These are phyloP conservation scores for Drosophila setifemur DNA, from an alignment of 1,140 invertebrate species.

Conservation along the genomic window DNA sequence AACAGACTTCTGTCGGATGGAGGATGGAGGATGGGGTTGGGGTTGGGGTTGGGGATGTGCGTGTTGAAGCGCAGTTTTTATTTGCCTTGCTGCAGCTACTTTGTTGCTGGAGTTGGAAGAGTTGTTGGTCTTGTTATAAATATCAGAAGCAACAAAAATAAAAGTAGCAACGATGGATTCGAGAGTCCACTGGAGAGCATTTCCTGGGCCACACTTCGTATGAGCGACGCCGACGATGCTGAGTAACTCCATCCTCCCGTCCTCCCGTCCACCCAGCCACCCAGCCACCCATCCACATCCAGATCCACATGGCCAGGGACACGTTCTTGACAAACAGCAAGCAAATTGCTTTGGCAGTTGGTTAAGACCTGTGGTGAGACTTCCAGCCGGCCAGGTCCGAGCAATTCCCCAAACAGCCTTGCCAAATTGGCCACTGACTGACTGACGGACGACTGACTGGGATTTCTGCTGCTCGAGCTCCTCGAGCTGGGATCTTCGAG, in stretches of 20 bases:
- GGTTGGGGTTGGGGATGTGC: conserved; percentile 34
- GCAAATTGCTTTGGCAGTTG: conserved; percentile 74
- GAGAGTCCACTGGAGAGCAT: conserved; percentile 30
- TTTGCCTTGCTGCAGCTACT: conserved; percentile 46
- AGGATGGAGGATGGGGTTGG: neutral
- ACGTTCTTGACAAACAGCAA: conserved; percentile 58
- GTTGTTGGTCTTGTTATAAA: conserved; percentile 46
- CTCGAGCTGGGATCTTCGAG: neutral
- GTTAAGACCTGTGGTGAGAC: conserved; percentile 40
- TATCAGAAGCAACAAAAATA: conserved; percentile 23
- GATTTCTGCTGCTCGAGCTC: neutral
- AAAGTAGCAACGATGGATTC: conserved; percentile 2
- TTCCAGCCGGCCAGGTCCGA: conserved; percentile 35
- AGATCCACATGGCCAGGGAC: conserved; percentile 11
- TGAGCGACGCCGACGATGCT: conserved; percentile 56
- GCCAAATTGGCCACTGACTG: conserved; percentile 72
- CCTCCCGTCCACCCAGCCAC: neutral
- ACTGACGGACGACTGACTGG: conserved; percentile 31
- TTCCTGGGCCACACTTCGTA: conserved; percentile 45
- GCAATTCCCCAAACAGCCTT: conserved; percentile 76
- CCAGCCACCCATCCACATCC: neutral
- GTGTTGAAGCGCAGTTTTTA: conserved; percentile 77
- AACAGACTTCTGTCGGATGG: conserved; percentile 51
- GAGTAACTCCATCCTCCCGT: conserved; percentile 11
- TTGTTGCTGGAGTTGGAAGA: conserved; percentile 27